Evolutionary conservation across 2,797 vertebrate species (phyloP).

Genomic region (Micromesistius poutassou): DNA sequence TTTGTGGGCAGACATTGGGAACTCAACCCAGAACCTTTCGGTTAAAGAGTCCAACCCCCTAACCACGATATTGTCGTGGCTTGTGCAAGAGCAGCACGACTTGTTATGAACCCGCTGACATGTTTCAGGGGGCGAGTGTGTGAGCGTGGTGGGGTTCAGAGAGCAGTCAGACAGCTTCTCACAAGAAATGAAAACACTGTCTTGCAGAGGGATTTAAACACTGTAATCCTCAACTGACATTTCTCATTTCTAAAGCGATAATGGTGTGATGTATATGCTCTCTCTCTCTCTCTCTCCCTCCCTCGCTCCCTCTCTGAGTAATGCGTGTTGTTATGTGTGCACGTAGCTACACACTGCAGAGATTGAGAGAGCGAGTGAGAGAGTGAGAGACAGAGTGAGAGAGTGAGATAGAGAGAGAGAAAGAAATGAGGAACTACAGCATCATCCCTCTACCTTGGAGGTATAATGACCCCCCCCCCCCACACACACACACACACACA

Average conservation of each 20-base stretch:
- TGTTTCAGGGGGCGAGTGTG: neutral
- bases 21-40: too few species aligned
- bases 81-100: neutral
- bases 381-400: conserved; percentile 35
- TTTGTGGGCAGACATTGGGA: too few species aligned
- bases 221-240: neutral
- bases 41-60: neutral
- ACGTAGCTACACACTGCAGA: conserved; percentile 44
- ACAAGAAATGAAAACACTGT: neutral
- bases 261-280: neutral
- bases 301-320: conserved; percentile 20
- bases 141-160: neutral
- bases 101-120: neutral
- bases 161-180: neutral
- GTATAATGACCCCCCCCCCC: too few species aligned
- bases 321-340: conserved; percentile 38
- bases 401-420: conserved; percentile 25
- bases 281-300: conserved; percentile 9
- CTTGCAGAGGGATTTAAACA: neutral
- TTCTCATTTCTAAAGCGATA: neutral
- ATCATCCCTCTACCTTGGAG: conserved; percentile 33
- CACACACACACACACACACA: conserved; percentile 12
- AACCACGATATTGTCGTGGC: neutral
- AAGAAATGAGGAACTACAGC: conserved; percentile 34
- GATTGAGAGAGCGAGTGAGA: conserved; percentile 18